phyloP scores from a whole-genome alignment of 1,140 invertebrate species.

The Riptortus pedestris region DNA sequence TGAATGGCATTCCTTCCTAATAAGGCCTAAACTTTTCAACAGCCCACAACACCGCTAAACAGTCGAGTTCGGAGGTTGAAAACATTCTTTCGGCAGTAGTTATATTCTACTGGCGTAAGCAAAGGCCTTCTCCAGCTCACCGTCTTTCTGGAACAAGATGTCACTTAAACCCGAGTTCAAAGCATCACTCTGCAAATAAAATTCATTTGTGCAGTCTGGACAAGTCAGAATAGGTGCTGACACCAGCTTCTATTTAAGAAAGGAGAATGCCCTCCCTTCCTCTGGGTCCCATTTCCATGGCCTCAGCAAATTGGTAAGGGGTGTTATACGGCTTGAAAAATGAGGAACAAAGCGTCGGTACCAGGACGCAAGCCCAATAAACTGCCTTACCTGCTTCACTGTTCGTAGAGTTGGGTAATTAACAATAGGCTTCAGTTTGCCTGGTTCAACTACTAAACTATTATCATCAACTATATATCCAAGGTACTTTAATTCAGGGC shows the following conservation, averaged over 20 bases:
- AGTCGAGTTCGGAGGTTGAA: too few relatives aligned
- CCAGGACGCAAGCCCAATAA: not conserved
- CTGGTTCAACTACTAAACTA: not conserved
- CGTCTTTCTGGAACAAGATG: too few relatives aligned
- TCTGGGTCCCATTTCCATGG: not conserved
- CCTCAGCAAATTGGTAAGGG: conserved; percentile 29
- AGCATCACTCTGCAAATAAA: conserved; percentile 33
- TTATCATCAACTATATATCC: not conserved
- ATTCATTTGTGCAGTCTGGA: conserved; percentile 33
- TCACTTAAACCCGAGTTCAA: too few relatives aligned
- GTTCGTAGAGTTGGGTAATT: not conserved
- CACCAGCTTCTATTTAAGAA: conserved; percentile 31
- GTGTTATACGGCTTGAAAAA: conserved; percentile 36
- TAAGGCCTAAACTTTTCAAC: too few relatives aligned
- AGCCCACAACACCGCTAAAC: too few relatives aligned
- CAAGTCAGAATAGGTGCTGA: conserved; percentile 29
- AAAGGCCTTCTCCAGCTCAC: too few relatives aligned
- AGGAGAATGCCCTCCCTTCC: conserved; percentile 29
- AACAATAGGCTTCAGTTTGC: not conserved
- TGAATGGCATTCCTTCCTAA: too few relatives aligned
- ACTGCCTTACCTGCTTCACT: not conserved
- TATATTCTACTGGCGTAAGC: too few relatives aligned
- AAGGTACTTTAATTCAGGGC: not conserved
- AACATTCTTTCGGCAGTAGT: too few relatives aligned
- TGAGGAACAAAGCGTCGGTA: not conserved